Percentiles rank a stretch among this genome's conserved stretches.
These are phyloP conservation scores for Colletes collaris DNA, from an alignment of 2,888 invertebrate genomes.

Conservation along the genomic window DNA sequence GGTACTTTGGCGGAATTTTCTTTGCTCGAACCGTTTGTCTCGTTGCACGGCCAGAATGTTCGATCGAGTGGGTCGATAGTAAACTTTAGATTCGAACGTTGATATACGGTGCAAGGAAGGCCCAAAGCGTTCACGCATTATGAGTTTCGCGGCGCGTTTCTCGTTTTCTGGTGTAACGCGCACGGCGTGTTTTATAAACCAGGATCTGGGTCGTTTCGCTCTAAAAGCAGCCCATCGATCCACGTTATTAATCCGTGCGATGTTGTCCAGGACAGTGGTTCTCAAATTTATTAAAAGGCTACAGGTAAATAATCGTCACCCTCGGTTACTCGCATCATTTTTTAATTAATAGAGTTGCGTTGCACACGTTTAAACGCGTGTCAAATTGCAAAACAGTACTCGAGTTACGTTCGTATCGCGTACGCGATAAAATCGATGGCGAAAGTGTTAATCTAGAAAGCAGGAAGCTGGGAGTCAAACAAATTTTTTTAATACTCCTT, in stretches of 20 bases:
- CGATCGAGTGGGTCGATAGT: conserved; percentile 6
- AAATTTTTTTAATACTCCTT: not conserved
- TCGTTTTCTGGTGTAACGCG: conserved; percentile 69
- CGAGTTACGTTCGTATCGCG: not conserved
- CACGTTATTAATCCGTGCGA: conserved; percentile 49
- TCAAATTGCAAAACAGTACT: not conserved
- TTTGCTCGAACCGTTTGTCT: conserved; percentile 6
- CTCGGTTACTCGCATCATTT: no score
- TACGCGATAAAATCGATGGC: not conserved
- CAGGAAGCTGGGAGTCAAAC: conserved; percentile 5
- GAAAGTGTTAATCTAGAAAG: conserved; percentile 19
- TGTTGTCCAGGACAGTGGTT: conserved; percentile 9
- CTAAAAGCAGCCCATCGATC: conserved; percentile 55
- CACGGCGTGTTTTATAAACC: conserved; percentile 13
- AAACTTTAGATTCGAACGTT: not conserved
- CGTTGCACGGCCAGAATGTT: not conserved
- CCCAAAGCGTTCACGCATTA: not conserved
- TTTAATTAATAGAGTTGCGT: not conserved
- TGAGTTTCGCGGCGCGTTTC: conserved; percentile 12
- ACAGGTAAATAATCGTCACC: no score
- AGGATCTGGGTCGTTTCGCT: conserved; percentile 72
- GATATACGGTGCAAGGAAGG: conserved; percentile 13
- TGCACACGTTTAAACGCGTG: not conserved
- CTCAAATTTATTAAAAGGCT: no score
- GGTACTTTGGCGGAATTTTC: not conserved